These are phyloP conservation scores for Fopius arisanus DNA, from an alignment of 1,140 invertebrate genomes.

Conservation along the genomic window DNA sequence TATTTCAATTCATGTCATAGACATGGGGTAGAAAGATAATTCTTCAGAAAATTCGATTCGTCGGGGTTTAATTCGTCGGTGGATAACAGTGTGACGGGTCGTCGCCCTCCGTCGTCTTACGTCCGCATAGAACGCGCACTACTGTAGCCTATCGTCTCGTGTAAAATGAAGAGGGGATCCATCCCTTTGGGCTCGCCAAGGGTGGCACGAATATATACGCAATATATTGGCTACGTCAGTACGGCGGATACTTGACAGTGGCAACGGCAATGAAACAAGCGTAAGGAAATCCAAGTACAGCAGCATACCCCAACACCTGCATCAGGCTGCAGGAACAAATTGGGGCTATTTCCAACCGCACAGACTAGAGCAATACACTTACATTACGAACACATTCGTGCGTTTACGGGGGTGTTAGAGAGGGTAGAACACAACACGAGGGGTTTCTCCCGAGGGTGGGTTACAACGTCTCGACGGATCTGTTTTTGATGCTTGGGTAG, in stretches of 20 bases:
- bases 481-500: slow-evolving; percentile 10
- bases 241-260: not conserved
- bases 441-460: not conserved
- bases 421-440: not conserved
- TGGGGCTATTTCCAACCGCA: not conserved
- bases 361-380: slow-evolving; percentile 8
- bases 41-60: not conserved
- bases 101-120: slow-evolving; percentile 1
- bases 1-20: too few relatives aligned
- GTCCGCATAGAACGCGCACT: not conserved
- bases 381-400: not conserved
- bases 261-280: not conserved
- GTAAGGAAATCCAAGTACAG: not conserved
- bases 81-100: not conserved
- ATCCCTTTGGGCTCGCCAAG: not conserved
- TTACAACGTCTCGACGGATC: slow-evolving; percentile 17
- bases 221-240: not conserved
- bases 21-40: too few relatives aligned
- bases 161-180: not conserved
- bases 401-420: not conserved
- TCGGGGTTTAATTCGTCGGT: not conserved
- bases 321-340: slow-evolving; percentile 16
- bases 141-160: slow-evolving; percentile 4
- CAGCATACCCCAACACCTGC: slow-evolving; percentile 5
- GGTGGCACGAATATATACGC: not conserved